Percentiles rank a stretch among this genome's conserved stretches.
Conservation (phyloP, 2,888 invertebrate species). For the Eremobia ochroleuca region DNA sequence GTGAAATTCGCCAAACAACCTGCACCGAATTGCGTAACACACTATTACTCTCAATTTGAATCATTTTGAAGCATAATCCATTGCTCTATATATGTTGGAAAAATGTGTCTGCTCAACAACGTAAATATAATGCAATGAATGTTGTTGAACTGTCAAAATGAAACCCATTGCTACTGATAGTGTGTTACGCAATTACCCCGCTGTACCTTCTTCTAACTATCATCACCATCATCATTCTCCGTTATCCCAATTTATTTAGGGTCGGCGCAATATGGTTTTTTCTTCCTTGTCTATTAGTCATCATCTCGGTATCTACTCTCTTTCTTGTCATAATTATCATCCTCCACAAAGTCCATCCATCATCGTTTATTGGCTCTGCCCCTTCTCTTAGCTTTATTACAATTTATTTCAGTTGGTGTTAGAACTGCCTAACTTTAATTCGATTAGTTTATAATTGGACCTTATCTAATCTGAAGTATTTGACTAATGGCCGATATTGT, state of each 20-base stretch:
- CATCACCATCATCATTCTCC: neutral
- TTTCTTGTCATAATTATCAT: neutral
- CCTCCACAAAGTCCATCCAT: neutral
- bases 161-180: too few species aligned
- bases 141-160: too few species aligned
- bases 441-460: conserved; percentile 17
- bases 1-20: too few species aligned
- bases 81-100: too few species aligned
- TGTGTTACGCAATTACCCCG: too few species aligned
- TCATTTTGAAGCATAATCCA: too few species aligned
- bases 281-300: neutral
- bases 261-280: neutral
- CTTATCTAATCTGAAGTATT: conserved; percentile 52
- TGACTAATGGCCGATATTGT: conserved; percentile 41
- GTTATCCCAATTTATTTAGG: neutral
- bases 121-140: too few species aligned
- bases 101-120: too few species aligned
- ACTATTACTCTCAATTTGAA: too few species aligned
- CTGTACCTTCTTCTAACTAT: neutral
- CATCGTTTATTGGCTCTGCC: neutral
- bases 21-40: too few species aligned
- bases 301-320: neutral
- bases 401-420: neutral
- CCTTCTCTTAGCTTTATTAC: neutral
- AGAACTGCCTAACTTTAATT: neutral